These are phyloP conservation scores for Heliothis peltigera DNA, from an alignment of 2,888 invertebrate genomes.

Conservation along the genomic window DNA sequence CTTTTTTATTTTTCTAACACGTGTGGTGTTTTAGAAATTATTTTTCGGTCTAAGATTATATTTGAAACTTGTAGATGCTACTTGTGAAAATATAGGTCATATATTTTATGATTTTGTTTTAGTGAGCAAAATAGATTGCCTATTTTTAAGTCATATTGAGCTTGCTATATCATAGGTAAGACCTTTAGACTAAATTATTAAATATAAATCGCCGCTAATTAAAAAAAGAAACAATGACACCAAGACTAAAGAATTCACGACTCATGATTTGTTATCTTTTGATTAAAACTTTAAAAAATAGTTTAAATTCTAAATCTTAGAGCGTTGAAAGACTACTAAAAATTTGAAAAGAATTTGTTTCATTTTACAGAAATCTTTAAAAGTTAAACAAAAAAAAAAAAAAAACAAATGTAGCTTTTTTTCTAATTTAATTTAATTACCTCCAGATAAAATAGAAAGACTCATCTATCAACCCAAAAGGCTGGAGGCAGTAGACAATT, in stretches of 20 bases:
- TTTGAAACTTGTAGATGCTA: too few relatives aligned
- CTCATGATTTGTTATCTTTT: not conserved
- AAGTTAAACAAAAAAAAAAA: not conserved
- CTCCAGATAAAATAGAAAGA: not conserved
- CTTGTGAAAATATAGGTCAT: too few relatives aligned
- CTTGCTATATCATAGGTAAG: too few relatives aligned
- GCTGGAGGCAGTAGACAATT: not conserved
- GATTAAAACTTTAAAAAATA: not conserved
- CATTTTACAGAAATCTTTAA: not conserved
- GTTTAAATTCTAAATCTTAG: not conserved
- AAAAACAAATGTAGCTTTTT: not conserved
- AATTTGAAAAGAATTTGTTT: not conserved
- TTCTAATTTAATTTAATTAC: not conserved
- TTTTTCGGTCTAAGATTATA: not conserved
- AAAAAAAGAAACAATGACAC: too few relatives aligned
- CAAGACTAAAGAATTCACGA: not conserved
- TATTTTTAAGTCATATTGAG: too few relatives aligned
- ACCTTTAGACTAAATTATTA: too few relatives aligned
- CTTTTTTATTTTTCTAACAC: slow-evolving; percentile 4
- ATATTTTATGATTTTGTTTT: not conserved
- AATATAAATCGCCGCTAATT: too few relatives aligned
- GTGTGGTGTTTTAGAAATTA: not conserved
- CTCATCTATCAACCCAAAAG: not conserved
- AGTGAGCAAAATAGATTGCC: not conserved
- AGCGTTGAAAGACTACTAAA: not conserved